Evolutionary conservation across 2,888 invertebrate species (phyloP), one percentile per base, ranked within the genome.

Genomic region (Bellardia bayeri): DNA sequence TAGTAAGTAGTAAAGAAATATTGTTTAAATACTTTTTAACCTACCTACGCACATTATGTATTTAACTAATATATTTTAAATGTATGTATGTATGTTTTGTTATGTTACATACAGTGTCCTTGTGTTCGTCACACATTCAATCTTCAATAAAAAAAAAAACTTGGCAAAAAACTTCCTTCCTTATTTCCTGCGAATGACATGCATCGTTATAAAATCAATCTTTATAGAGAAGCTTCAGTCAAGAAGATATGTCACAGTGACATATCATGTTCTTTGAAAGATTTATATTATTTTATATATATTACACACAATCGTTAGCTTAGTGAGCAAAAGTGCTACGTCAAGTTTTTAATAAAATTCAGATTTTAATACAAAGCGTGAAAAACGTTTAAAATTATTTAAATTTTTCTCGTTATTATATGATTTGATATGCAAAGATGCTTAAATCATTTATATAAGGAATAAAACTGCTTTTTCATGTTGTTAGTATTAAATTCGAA

Each of bases 81-180:
- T n/a, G 66, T 33, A 42, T 42, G 9, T 23, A 40, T 42, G 5
- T 23, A 23, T 11, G 1, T 66, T 11, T 45, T 45, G 16, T 42
- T 42, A 23, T 23, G 42, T 16, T 64, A 66, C 42, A 33, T 16
- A 42, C 23, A 69, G 33, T 51, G 69, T 71, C 14, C 33, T 23
- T 71, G 8, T 37, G 0, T 54, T 71, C 13, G 30, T 49, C 45
- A 71, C 54, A 54, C 71, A 71, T 71, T 51, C 13, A 71, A 54
- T 51, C n/a, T 54, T 37, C 33, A 51, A 54, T 37, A 33, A 54
- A 54, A 54, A 23, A 23, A 37, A 71, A 30, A 51, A 37, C 33
- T 69, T 71, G 71, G 54, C 71, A 71, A 71, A 71, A 54, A 71
- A 69, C 68, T 49, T 69, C 49, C 68, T 68, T 68, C 45, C 11